A percentile compares a stretch with the other conserved stretches of the same genome.
Conservation (phyloP, 1,140 invertebrate species). For the Drosophila insularis region DNA sequence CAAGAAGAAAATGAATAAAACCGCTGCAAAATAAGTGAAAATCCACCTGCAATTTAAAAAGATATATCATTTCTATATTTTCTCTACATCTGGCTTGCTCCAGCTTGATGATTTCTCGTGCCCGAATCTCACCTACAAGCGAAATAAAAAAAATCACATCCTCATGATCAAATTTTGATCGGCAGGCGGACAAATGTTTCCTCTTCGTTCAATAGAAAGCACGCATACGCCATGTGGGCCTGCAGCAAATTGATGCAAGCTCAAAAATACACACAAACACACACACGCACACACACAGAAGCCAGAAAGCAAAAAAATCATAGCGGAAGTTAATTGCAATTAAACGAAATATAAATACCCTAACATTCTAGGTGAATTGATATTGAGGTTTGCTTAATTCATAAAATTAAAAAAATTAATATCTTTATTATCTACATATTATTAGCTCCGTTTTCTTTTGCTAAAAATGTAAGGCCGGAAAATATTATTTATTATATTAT, state of each 20-base stretch:
- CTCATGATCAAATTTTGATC: not conserved
- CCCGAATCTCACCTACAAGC: not conserved
- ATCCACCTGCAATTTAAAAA: slow-evolving; percentile 19
- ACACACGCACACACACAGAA: slow-evolving; percentile 7
- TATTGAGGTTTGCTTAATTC: no score
- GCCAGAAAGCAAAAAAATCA: not conserved
- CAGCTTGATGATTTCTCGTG: not conserved
- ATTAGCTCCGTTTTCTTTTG: no score
- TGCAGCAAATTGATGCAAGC: not conserved
- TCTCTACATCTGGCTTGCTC: not conserved
- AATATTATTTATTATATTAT: no score
- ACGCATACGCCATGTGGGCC: not conserved
- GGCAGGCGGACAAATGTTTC: slow-evolving; percentile 1
- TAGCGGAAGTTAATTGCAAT: not conserved
- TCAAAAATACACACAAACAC: not conserved
- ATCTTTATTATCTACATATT: no score
- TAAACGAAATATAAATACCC: not conserved
- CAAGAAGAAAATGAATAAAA: no score
- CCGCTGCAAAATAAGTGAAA: slow-evolving; percentile 44
- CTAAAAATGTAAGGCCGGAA: no score
- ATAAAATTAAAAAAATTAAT: no score
- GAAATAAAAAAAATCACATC: not conserved
- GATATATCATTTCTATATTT: not conserved
- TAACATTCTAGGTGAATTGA: no score
- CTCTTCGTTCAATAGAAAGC: not conserved